phyloP scores from a whole-genome alignment of 2,113 vertebrate genomes.

The Etheostoma spectabile region DNA sequence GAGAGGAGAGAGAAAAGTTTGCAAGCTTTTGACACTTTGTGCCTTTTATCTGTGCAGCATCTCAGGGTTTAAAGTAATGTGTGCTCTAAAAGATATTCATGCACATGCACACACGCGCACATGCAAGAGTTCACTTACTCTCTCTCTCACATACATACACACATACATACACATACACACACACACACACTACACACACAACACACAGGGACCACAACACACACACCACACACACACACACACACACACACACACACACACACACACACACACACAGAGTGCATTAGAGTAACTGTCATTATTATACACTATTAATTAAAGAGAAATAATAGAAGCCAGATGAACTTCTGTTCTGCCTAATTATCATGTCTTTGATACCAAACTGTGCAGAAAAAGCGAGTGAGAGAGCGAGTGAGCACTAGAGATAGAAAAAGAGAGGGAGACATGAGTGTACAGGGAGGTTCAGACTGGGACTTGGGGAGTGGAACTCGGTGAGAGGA shows the following conservation, averaged over 20 bases:
- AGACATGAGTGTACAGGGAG: constrained; percentile 36
- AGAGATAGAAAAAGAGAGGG: constrained; percentile 16
- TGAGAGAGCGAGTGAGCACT: constrained; percentile 26
- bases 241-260: constrained; percentile 27
- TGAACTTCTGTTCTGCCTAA: constrained; percentile 84
- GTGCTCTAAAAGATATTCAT: constrained; percentile 67
- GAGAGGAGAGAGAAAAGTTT: constrained; percentile 77
- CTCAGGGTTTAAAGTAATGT: constrained; percentile 77
- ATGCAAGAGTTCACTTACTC: constrained; percentile 32
- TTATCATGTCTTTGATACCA: constrained; percentile 87
- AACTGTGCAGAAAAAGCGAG: constrained; percentile 72
- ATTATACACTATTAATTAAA: constrained; percentile 85
- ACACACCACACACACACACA: constrained; percentile 30
- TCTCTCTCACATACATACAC: constrained; percentile 10
- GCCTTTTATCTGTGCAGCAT: constrained; percentile 80
- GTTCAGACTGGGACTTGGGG: constrained; percentile 69
- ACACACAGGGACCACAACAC: too few species aligned
- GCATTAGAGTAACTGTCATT: constrained; percentile 71
- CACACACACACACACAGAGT: constrained; percentile 47
- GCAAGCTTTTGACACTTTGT: constrained; percentile 81
- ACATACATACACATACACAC: constrained; percentile 28
- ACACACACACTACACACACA: too few species aligned
- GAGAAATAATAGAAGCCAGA: constrained; percentile 81
- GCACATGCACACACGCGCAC: constrained; percentile 26
- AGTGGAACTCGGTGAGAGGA: constrained; percentile 57